phyloP scores from a whole-genome alignment of 1,140 invertebrate genomes.

The Diachasma alloeum region DNA sequence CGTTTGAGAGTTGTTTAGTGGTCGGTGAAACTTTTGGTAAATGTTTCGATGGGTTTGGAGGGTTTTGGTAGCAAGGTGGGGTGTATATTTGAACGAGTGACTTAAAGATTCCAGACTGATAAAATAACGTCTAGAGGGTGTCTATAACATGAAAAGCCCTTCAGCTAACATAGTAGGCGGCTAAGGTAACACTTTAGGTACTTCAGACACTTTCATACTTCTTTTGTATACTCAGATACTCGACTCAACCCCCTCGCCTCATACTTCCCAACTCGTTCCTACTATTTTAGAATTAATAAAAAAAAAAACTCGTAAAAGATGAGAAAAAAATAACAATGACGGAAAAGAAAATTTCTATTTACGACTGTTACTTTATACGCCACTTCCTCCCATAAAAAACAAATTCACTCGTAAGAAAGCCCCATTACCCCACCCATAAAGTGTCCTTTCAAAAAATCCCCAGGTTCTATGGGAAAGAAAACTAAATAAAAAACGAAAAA shows the following conservation, averaged over 20 bases:
- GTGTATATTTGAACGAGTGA: neutral
- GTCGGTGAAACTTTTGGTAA: too few relatives aligned
- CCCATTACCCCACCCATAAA: neutral
- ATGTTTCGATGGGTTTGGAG: too few relatives aligned
- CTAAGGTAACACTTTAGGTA: constrained; percentile 9
- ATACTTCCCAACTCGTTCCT: neutral
- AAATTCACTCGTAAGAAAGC: neutral
- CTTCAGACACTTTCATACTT: constrained; percentile 5
- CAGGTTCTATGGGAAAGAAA: neutral
- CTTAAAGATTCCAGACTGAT: constrained; percentile 4
- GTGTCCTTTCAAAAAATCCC: neutral
- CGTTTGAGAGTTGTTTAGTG: too few relatives aligned
- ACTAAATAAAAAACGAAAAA: neutral
- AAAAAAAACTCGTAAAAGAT: neutral
- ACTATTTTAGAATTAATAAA: neutral
- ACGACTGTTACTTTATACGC: neutral
- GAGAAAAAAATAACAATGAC: neutral
- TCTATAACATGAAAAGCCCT: constrained; percentile 9
- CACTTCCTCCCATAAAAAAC: neutral
- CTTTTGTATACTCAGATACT: constrained; percentile 1
- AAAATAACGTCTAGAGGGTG: constrained; percentile 3
- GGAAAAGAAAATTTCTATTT: neutral
- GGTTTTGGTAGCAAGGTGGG: too few relatives aligned
- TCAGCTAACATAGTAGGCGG: constrained; percentile 7
- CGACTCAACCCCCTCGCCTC: neutral